A percentile compares a stretch with the other conserved stretches of the same genome.
These are phyloP conservation scores for Trypoxylus dichotomus DNA, from an alignment of 1,140 invertebrate species.

Conservation along the genomic window DNA sequence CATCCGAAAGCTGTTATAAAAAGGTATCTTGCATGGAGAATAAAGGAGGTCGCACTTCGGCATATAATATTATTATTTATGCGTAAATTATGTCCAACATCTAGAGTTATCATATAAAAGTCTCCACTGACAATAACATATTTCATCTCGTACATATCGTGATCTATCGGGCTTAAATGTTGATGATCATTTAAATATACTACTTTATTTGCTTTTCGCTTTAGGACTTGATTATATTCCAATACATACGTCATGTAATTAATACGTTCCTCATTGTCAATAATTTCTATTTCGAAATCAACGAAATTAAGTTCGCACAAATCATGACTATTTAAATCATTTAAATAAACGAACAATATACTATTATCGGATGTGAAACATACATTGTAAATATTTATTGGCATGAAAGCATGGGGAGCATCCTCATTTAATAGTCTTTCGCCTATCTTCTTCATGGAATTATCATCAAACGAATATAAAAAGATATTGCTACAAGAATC, in stretches of 20 bases:
- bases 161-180: neutral
- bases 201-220: neutral
- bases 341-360: neutral
- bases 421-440: neutral
- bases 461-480: neutral
- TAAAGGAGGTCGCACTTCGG: neutral
- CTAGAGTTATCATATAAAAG: neutral
- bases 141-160: neutral
- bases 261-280: neutral
- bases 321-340: neutral
- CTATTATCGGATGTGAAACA: neutral
- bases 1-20: neutral
- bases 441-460: neutral
- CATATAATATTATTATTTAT: neutral
- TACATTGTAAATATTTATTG: neutral
- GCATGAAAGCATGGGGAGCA: neutral
- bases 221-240: neutral
- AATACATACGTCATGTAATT: neutral
- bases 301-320: neutral
- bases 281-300: neutral
- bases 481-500: neutral
- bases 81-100: neutral
- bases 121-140: neutral
- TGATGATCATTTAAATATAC: neutral
- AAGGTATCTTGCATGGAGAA: neutral